Evolutionary conservation across 2,888 invertebrate species (phyloP), one percentile per base, ranked within the genome.

Genomic region (Linnaemya vulpina): DNA sequence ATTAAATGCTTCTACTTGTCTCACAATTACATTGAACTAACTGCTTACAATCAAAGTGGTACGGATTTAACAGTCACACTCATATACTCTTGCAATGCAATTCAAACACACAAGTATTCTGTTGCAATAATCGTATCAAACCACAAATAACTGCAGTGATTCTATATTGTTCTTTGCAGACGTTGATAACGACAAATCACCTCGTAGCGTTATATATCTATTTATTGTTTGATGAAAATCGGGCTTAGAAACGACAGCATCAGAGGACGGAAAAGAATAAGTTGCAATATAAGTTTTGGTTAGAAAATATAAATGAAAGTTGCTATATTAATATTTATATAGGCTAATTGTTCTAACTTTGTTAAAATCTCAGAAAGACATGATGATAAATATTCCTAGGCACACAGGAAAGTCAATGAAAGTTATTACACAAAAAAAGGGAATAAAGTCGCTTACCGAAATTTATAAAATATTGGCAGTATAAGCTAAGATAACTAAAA

Each of bases 211-310:
- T 30, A 49, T 58, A 71, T 43, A 71, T 46, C 58, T 46, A 76
- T 35, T 40, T 53, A 5, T 15, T 46, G 46, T 30, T 30, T 9
- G 40, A 40, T 11, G 1, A 40, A 40, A 40, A 38, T n/a, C 51
- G 38, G 3, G 15, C 25, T 40, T 22, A 22, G 40, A 22, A 25
- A n/a, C 7, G 22, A 30, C 4, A 38, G 11, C 55, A 58, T 60
- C 25, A 51, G 53, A 49, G 67, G 51, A 60, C 51, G 77, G 30
- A 53, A 68, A 51, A 67, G 35, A 67, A 68, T 75, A 43, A 51
- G 51, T 60, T 49, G 15, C 20, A 43, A 13, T 1, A 40, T 40
- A 40, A 43, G 40, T 13, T 43, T 43, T 10, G 40, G 13, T 43
- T 3, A 13, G 40, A 13, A 43, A 43, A 13, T 43, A 13, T 1